Conservation (phyloP, 1,140 invertebrate species). For the Steinernema feltiae region DNA sequence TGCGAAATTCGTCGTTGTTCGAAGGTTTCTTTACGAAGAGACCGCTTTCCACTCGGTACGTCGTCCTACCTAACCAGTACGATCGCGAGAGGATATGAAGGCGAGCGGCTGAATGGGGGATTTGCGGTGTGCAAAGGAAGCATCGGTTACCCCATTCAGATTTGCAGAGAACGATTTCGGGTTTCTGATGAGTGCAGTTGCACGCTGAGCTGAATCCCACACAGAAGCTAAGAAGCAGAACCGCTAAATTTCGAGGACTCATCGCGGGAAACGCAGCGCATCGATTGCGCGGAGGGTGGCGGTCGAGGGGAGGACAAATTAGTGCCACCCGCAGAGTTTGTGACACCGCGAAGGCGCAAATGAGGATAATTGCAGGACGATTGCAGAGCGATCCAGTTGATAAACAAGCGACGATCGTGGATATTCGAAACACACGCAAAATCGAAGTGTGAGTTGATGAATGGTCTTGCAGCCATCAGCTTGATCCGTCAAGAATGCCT, state of each 20-base stretch:
- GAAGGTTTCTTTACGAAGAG: neutral
- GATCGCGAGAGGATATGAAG: constrained; percentile 4
- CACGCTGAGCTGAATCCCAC: neutral
- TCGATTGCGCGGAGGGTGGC: neutral
- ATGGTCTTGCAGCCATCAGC: too few species aligned
- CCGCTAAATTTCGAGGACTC: neutral
- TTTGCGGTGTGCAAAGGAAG: neutral
- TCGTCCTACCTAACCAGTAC: neutral
- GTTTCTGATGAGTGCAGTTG: neutral
- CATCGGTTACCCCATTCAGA: neutral
- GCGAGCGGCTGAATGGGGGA: neutral
- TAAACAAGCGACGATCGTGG: too few species aligned
- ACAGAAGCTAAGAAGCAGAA: neutral
- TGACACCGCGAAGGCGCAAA: neutral
- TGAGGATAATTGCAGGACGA: too few species aligned
- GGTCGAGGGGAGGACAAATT: neutral
- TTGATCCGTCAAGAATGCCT: too few species aligned
- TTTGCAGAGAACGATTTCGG: neutral
- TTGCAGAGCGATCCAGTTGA: too few species aligned
- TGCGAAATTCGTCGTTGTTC: neutral
- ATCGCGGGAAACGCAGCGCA: neutral
- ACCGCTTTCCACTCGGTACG: neutral
- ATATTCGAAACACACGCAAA: too few species aligned
- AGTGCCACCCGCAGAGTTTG: neutral
- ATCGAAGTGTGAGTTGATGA: too few species aligned